Percentiles rank a stretch among this genome's conserved stretches.
These are phyloP conservation scores for Phenganax marumi DNA, from an alignment of 92 coral and sea anemone genomes.

Conservation along the genomic window DNA sequence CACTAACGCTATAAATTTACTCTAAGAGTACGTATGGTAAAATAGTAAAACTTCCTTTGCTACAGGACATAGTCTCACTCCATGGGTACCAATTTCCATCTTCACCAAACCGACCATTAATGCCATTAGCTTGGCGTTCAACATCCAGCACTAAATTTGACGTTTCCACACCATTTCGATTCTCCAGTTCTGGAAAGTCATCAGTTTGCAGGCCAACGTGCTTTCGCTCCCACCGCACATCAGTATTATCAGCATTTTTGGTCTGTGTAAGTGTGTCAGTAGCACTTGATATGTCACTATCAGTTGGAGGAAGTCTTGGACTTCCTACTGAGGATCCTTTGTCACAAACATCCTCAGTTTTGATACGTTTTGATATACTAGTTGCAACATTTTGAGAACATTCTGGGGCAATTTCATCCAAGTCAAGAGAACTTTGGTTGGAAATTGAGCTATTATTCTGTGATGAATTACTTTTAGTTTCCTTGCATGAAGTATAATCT, in stretches of 20 bases:
- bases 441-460: background rate
- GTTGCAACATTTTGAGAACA: constrained; percentile 4
- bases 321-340: constrained; percentile 3
- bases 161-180: background rate
- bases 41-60: constrained; percentile 69
- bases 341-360: constrained; percentile 13
- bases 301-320: background rate
- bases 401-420: constrained; percentile 26
- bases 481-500: constrained; percentile 1
- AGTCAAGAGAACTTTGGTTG: constrained; percentile 9
- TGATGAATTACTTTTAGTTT: background rate
- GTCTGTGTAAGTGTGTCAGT: background rate
- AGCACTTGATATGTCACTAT: constrained; percentile 7
- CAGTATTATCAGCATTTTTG: constrained; percentile 11
- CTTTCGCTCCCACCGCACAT: constrained; percentile 14
- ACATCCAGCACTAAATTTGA: constrained; percentile 62
- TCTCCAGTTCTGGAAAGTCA: constrained; percentile 4
- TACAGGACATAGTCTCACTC: constrained; percentile 78
- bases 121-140: constrained; percentile 71
- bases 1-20: constrained; percentile 24
- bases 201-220: constrained; percentile 32
- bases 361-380: constrained; percentile 22
- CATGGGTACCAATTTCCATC: constrained; percentile 88
- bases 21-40: constrained; percentile 93
- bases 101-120: constrained; percentile 81